A percentile compares a stretch with the other conserved stretches of the same genome.
phyloP scores from a whole-genome alignment of 2,113 vertebrate species.

The Penelope pileata region DNA sequence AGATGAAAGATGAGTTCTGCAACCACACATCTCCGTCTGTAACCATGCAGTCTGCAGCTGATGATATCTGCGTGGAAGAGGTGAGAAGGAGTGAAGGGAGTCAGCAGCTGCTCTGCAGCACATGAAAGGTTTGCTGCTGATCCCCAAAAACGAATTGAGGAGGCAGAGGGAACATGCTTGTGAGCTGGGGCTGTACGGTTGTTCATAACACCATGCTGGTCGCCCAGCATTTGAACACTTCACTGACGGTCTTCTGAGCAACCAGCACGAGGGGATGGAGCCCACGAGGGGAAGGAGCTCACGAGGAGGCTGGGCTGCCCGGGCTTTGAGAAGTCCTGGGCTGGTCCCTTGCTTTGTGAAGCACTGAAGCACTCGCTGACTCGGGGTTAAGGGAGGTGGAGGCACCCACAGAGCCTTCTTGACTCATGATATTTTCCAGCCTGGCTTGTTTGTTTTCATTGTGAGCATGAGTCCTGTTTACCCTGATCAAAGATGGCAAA shows the following conservation, averaged over 20 bases:
- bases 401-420: background rate
- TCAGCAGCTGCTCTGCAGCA: background rate
- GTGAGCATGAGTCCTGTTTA: conserved; percentile 46
- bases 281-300: background rate
- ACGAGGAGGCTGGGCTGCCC: conserved; percentile 11
- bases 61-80: background rate
- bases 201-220: background rate
- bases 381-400: conserved; percentile 38
- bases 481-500: conserved; percentile 60
- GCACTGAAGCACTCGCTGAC: conserved; percentile 43
- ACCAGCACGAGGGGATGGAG: background rate
- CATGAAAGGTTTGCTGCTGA: background rate
- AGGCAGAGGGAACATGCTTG: background rate
- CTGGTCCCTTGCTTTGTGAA: background rate
- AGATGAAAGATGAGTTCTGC: conserved; percentile 9
- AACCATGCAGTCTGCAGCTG: background rate
- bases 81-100: background rate
- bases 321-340: background rate
- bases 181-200: background rate
- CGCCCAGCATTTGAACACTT: background rate
- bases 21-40: no score
- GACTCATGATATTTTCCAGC: conserved; percentile 66
- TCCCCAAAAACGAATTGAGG: background rate
- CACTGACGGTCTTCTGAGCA: background rate
- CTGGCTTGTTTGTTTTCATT: conserved; percentile 66